Base-by-base conservation (phyloP, 2,113 vertebrate species). In the Thomomys bottae region DNA sequence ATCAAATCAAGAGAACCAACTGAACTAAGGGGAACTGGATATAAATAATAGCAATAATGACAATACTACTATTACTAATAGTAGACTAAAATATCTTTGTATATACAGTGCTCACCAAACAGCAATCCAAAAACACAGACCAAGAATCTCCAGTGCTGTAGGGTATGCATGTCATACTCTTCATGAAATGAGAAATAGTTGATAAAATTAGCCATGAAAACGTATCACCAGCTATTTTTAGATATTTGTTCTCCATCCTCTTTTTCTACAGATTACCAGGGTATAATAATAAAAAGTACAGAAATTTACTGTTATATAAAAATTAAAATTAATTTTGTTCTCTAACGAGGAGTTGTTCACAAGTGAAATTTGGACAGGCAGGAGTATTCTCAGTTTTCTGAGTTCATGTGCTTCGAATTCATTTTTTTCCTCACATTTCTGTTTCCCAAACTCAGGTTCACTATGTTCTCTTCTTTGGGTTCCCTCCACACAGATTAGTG, bases 361-460 rank as follows among this genome's bases (percentile, higher is more conserved):
- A 7, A 30, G 30, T 9, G 8, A 30, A 28, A 59, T 12, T n/a
- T 54, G 10, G 38, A 8, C 32, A 45, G 38, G 5, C 8, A 66
- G 23, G 28, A 57, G 6, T 49, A 3, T 14, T 67, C 76, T 82
- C 45, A n/a, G 28, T 20, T 30, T 1, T 8, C 15, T 54, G 15
- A 77, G 4, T 87, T n/a, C 0, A 4, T 34, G 12, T n/a, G 4
- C 8, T 32, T 57, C 2, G 6, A 5, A 14, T n/a, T 12, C 7
- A 7, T 18, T 59, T 36, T 17, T 26, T 8, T 82, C 54, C 4
- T 6, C 68, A n/a, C n/a, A n/a, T 4, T 64, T 26, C 49, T 15
- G 18, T 15, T 75, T 89, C 59, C 57, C 32, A 85, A 73, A 24
- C 18, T 36, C 30, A 42, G 17, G 12, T 14, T 54, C 14, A 54